A percentile compares a stretch with the other conserved stretches of the same genome.
These are phyloP conservation scores for Monomorium pharaonis DNA, from an alignment of 1,140 invertebrate species.

Conservation along the genomic window DNA sequence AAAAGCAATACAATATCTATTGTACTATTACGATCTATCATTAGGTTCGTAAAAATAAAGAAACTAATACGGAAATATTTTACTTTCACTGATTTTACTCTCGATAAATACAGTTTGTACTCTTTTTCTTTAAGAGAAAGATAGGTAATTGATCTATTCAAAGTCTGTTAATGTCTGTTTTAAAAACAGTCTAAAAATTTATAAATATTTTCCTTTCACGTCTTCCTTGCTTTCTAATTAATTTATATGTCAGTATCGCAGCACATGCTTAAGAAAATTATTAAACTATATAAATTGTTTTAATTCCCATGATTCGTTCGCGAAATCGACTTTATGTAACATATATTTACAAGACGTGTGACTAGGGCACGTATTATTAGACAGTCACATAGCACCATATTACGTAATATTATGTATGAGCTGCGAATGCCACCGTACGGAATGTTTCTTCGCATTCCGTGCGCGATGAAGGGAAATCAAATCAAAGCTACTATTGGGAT, in stretches of 20 bases:
- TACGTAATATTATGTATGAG: slow-evolving; percentile 17
- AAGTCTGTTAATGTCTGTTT: neutral
- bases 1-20: neutral
- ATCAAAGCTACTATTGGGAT: neutral
- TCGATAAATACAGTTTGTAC: neutral
- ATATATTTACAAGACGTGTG: neutral
- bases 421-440: neutral
- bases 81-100: neutral
- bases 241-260: neutral
- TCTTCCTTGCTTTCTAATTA: neutral
- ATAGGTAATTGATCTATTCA: neutral
- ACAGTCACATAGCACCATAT: neutral
- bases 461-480: neutral
- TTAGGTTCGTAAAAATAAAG: neutral
- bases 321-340: slow-evolving; percentile 26
- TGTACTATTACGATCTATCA: neutral
- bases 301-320: neutral
- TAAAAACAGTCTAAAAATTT: neutral
- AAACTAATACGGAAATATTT: slow-evolving; percentile 6
- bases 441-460: slow-evolving; percentile 5
- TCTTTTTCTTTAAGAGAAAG: neutral
- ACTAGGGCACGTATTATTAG: neutral
- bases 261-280: neutral
- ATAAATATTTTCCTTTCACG: neutral
- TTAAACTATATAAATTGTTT: neutral